Base-by-base conservation (phyloP, 2,888 invertebrate species). In the Tiphia femorata region DNA sequence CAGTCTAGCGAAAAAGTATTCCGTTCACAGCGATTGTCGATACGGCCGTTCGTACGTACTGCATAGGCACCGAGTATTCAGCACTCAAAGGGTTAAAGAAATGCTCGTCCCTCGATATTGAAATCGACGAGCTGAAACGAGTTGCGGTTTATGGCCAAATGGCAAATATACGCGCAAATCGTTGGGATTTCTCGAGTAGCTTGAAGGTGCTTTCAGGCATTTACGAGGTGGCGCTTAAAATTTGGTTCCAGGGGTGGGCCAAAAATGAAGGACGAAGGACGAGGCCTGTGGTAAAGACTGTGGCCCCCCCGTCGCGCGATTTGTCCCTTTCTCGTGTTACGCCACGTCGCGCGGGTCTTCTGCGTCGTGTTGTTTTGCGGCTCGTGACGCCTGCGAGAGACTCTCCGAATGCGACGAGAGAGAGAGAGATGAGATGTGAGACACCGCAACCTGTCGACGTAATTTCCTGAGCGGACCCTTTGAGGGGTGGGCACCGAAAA, bases 291-390 rank as follows among this genome's bases (percentile, higher is more conserved):
- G n/a, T n/a, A 38, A 14, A 49, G 37, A 14, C 16, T 43, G 35
- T 37, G 46, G 33, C 33, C 42, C 29, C 25, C 53, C 59, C 49
- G 50, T 50, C 50, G 59, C 49, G 47, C 62, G 59, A 64, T 65
- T 64, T 51, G 50, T 58, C 52, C 55, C 48, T 48, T 59, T 75
- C 71, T 77, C 77, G 42, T 49, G 57, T 78, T 77, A 78, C 78
- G 68, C 70, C 72, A 70, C 66, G 72, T 75, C 68, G 78, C n/a
- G n/a, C n/a, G n/a, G n/a, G n/a, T n/a, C n/a, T n/a, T 78, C 77
- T 77, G 77, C 30, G 56, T 76, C 71, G 58, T 70, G 74, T 77
- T 73, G 64, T 68, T 76, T 77, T 72, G 75, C 78, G 64, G 67
- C 67, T 63, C 57, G 53, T 58, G 53, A 59, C 63, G 67, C 62